phyloP scores from a whole-genome alignment of 1,140 invertebrate genomes.

The Ceratina calcarata region DNA sequence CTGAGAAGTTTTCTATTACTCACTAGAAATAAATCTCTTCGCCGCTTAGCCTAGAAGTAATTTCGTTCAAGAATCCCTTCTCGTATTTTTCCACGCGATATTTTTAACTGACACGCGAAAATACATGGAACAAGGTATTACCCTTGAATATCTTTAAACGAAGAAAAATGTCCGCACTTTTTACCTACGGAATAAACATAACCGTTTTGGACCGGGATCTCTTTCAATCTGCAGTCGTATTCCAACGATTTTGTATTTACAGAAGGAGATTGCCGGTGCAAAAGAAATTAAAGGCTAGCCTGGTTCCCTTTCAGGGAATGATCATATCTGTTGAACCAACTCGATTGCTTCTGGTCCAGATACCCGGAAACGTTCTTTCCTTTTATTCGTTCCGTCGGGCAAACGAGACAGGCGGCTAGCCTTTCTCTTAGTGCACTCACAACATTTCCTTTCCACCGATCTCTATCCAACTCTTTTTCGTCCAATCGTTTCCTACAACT shows the following conservation, averaged over 20 bases:
- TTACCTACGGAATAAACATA: slow-evolving; percentile 10
- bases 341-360: slow-evolving; percentile 54
- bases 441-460: not conserved
- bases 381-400: slow-evolving; percentile 51
- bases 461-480: slow-evolving; percentile 3
- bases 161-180: not conserved
- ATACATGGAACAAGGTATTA: no score
- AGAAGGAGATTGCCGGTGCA: slow-evolving; percentile 33
- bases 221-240: slow-evolving; percentile 27
- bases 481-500: slow-evolving; percentile 1
- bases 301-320: slow-evolving; percentile 46
- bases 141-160: not conserved
- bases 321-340: slow-evolving; percentile 37
- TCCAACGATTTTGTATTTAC: slow-evolving; percentile 49
- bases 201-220: not conserved
- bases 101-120: no score
- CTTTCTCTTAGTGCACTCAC: not conserved
- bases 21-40: no score
- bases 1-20: no score
- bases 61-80: no score
- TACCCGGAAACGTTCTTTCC: slow-evolving; percentile 33
- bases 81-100: no score
- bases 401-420: slow-evolving; percentile 49
- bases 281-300: slow-evolving; percentile 50
- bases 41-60: no score